phyloP scores from a whole-genome alignment of 2,797 vertebrate genomes.

The Eutrigla gurnardus region DNA sequence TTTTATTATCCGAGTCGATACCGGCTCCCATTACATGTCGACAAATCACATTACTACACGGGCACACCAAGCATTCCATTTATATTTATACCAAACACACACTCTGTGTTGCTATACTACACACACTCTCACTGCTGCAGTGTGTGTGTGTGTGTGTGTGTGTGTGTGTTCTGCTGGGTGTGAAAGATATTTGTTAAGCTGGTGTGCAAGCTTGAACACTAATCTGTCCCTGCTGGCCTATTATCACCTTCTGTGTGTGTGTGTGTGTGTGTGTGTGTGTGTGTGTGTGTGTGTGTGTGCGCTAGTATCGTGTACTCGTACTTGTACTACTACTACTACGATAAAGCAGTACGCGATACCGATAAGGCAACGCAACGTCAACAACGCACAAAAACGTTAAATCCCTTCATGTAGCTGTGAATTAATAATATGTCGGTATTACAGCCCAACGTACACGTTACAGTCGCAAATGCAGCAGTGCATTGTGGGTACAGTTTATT shows the following conservation, averaged over 20 bases:
- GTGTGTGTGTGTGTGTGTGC: neutral
- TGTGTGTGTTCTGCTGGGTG: constrained; percentile 4
- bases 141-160: constrained; percentile 4
- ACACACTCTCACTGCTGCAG: neutral
- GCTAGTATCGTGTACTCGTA: too few relatives aligned
- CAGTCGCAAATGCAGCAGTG: too few relatives aligned
- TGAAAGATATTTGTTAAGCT: constrained; percentile 38
- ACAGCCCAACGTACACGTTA: too few relatives aligned
- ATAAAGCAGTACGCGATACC: too few relatives aligned
- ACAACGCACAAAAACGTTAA: too few relatives aligned
- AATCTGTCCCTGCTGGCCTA: constrained; percentile 56
- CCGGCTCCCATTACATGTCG: neutral
- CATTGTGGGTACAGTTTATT: too few relatives aligned
- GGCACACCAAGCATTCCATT: neutral
- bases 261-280: constrained; percentile 6
- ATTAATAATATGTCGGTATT: too few relatives aligned
- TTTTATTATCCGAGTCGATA: neutral
- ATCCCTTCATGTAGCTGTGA: too few relatives aligned
- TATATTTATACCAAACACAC: neutral
- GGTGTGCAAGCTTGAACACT: constrained; percentile 39
- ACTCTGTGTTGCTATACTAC: neutral
- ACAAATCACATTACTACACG: constrained; percentile 7
- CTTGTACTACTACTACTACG: too few relatives aligned
- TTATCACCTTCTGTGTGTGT: constrained; percentile 39
- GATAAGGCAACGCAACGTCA: too few relatives aligned